Percentiles rank a stretch among this genome's conserved stretches.
phyloP scores from a whole-genome alignment of 2,888 invertebrate species.

The Scaptomyza tumidula region DNA sequence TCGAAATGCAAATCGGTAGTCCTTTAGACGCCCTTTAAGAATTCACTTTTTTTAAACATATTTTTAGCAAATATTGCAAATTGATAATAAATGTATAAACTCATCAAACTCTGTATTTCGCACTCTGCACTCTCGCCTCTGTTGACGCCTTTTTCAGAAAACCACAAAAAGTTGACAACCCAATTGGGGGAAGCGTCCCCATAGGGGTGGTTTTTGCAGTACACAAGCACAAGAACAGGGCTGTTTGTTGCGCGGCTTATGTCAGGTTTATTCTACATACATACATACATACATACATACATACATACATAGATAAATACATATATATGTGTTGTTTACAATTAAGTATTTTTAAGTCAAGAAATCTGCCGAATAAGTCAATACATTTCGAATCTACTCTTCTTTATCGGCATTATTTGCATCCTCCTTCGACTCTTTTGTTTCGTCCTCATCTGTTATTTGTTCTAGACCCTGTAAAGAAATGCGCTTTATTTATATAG shows the following conservation, averaged over 20 bases:
- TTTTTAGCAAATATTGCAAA: not conserved
- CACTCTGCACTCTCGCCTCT: slow-evolving; percentile 41
- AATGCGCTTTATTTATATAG: not conserved
- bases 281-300: not conserved
- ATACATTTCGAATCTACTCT: slow-evolving; percentile 5
- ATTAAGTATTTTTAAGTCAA: not conserved
- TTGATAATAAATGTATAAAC: slow-evolving; percentile 17
- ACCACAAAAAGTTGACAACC: slow-evolving; percentile 62
- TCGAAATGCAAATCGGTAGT: not conserved
- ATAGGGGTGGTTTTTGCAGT: slow-evolving; percentile 73
- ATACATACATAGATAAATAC: not conserved
- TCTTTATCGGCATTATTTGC: not conserved
- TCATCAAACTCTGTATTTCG: slow-evolving; percentile 32
- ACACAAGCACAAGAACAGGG: slow-evolving; percentile 60
- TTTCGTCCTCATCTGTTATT: slow-evolving; percentile 23
- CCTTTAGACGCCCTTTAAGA: slow-evolving; percentile 16
- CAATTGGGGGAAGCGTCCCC: slow-evolving; percentile 50
- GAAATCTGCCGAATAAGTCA: slow-evolving; percentile 10
- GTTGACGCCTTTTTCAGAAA: slow-evolving; percentile 80
- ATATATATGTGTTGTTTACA: slow-evolving; percentile 28
- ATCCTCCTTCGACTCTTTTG: not conserved
- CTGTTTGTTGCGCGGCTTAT: slow-evolving; percentile 62
- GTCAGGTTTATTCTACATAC: slow-evolving; percentile 46
- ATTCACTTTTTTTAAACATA: slow-evolving; percentile 24
- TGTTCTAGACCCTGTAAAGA: slow-evolving; percentile 47